phyloP scores from a whole-genome alignment of 2,113 vertebrate species.

The Vireo altiloquus region DNA sequence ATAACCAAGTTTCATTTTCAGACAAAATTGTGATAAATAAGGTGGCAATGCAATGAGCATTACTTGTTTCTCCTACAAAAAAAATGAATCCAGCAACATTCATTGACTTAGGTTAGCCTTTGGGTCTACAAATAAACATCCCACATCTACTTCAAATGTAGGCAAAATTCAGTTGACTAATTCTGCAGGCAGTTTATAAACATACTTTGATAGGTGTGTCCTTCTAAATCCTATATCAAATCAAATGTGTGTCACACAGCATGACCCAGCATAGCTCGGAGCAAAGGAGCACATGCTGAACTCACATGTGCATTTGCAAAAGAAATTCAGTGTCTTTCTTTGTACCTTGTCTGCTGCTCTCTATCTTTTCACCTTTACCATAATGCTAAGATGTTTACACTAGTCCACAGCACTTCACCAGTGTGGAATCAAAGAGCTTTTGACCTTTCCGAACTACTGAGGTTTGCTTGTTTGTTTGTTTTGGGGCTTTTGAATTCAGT shows the following conservation, averaged over 20 bases:
- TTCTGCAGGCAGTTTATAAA: constrained; percentile 31
- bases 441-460: not conserved
- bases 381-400: not conserved
- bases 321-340: not conserved
- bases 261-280: constrained; percentile 33
- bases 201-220: constrained; percentile 43
- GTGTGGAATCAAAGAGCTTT: not conserved
- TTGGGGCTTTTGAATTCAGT: not conserved
- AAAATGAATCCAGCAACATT: not conserved
- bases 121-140: not conserved
- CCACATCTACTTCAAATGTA: not conserved
- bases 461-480: not conserved
- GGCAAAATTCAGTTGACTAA: constrained; percentile 28
- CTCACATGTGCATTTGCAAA: not conserved
- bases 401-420: not conserved
- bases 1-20: not conserved
- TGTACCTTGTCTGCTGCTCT: not conserved
- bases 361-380: not conserved
- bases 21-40: not conserved
- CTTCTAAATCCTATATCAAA: constrained; percentile 12
- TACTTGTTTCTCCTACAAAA: not conserved
- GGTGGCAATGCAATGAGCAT: not conserved
- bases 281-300: constrained; percentile 33
- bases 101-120: not conserved
- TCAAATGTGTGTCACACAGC: constrained; percentile 20